phyloP scores from a whole-genome alignment of 2,888 invertebrate species.

The Nomada hirtipes region DNA sequence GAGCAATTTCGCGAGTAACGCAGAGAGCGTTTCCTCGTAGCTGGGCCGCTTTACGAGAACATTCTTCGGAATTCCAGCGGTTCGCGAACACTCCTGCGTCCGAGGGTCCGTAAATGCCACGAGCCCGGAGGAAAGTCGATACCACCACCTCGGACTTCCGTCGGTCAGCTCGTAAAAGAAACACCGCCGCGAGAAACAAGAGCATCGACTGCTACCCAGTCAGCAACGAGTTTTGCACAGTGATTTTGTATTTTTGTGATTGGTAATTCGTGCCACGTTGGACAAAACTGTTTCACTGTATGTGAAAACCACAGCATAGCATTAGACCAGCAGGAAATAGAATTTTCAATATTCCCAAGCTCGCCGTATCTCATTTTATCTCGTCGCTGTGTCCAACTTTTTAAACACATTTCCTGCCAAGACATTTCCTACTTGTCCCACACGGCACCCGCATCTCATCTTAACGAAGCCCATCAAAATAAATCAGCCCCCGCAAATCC shows the following conservation, averaged over 20 bases:
- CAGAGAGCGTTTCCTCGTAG: conserved; percentile 51
- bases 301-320: too few relatives aligned
- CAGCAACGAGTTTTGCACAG: neutral
- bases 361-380: too few relatives aligned
- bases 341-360: too few relatives aligned
- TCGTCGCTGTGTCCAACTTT: too few relatives aligned
- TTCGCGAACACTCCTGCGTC: conserved; percentile 40
- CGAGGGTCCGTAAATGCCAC: conserved; percentile 43
- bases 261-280: too few relatives aligned
- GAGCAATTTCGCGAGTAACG: conserved; percentile 42
- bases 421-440: neutral
- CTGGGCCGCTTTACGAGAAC: conserved; percentile 51
- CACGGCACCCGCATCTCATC: neutral
- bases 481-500: neutral
- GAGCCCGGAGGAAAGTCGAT: conserved; percentile 54
- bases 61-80: conserved; percentile 51
- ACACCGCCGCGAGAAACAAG: conserved; percentile 47
- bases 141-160: conserved; percentile 35
- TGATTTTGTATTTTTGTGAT: too few relatives aligned
- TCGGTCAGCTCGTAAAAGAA: conserved; percentile 53
- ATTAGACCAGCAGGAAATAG: too few relatives aligned
- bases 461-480: neutral
- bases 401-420: too few relatives aligned
- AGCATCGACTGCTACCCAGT: conserved; percentile 12
- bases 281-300: too few relatives aligned